A percentile compares a stretch with the other conserved stretches of the same genome.
These are phyloP conservation scores for Lagria hirta DNA, from an alignment of 2,888 invertebrate species.

Conservation along the genomic window DNA sequence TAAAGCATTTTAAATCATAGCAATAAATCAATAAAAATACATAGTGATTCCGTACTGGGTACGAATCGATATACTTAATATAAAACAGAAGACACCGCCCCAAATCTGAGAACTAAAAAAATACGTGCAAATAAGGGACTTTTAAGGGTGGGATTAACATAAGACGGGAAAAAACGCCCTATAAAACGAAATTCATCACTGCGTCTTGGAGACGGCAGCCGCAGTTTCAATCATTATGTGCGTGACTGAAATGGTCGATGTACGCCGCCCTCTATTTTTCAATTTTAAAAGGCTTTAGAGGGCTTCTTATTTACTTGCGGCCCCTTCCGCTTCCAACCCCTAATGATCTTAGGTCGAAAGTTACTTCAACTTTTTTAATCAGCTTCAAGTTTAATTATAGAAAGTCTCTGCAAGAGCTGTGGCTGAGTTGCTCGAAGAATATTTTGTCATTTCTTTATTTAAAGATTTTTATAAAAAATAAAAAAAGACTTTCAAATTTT, in stretches of 20 bases:
- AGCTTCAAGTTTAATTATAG: constrained; percentile 46
- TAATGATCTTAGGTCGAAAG: constrained; percentile 47
- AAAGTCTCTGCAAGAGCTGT: constrained; percentile 26
- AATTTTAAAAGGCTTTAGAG: constrained; percentile 41
- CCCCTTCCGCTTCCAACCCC: constrained; percentile 28
- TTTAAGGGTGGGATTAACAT: constrained; percentile 31
- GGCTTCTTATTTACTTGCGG: constrained; percentile 43
- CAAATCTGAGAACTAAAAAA: constrained; percentile 18
- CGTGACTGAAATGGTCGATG: constrained; percentile 40
- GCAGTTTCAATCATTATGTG: constrained; percentile 36
- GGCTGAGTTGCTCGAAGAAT: constrained; percentile 12
- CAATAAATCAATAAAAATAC: too few species aligned
- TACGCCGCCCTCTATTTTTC: constrained; percentile 45
- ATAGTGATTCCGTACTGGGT: too few species aligned
- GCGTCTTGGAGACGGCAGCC: constrained; percentile 6
- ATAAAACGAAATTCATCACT: constrained; percentile 8
- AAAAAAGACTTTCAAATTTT: too few species aligned
- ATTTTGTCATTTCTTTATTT: too few species aligned
- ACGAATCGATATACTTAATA: constrained; percentile 10
- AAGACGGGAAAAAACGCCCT: constrained; percentile 14
- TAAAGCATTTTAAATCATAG: too few species aligned
- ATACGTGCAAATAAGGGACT: constrained; percentile 21
- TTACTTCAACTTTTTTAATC: constrained; percentile 48
- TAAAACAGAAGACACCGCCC: constrained; percentile 16
- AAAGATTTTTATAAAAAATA: too few species aligned